A percentile compares a stretch with the other conserved stretches of the same genome.
Conservation (phyloP, 2,113 vertebrate species). For the Heterochromis multidens region DNA sequence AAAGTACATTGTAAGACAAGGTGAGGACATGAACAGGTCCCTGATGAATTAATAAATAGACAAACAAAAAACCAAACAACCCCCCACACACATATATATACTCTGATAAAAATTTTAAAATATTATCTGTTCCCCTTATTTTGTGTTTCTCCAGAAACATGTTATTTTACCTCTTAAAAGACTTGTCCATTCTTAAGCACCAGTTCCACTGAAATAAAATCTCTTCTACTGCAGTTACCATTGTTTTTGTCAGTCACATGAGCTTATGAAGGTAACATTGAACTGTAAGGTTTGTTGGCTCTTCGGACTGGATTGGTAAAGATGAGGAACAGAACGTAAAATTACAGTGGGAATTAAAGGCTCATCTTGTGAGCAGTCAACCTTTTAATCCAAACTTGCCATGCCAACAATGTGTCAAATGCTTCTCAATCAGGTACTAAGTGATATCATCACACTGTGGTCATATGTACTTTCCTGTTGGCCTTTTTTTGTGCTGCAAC, state of each 20-base stretch:
- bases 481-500: background rate
- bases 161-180: background rate
- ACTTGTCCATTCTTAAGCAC: background rate
- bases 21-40: slow-evolving; percentile 32
- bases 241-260: slow-evolving; percentile 1
- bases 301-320: background rate
- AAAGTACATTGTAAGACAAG: slow-evolving; percentile 5
- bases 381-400: slow-evolving; percentile 7
- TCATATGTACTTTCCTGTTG: slow-evolving; percentile 45
- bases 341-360: background rate
- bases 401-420: slow-evolving; percentile 21
- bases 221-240: background rate
- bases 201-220: background rate
- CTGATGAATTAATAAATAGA: slow-evolving; percentile 22
- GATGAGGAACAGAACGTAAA: background rate
- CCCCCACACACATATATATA: background rate
- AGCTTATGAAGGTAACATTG: background rate
- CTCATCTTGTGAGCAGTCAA: slow-evolving; percentile 16
- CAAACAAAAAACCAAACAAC: background rate
- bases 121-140: background rate
- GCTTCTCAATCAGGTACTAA: slow-evolving; percentile 6
- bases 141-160: background rate
- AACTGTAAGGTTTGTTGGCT: background rate
- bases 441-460: slow-evolving; percentile 11
- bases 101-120: background rate